These are phyloP conservation scores for Drosophila yooni DNA, from an alignment of 2,888 invertebrate species.

Conservation along the genomic window DNA sequence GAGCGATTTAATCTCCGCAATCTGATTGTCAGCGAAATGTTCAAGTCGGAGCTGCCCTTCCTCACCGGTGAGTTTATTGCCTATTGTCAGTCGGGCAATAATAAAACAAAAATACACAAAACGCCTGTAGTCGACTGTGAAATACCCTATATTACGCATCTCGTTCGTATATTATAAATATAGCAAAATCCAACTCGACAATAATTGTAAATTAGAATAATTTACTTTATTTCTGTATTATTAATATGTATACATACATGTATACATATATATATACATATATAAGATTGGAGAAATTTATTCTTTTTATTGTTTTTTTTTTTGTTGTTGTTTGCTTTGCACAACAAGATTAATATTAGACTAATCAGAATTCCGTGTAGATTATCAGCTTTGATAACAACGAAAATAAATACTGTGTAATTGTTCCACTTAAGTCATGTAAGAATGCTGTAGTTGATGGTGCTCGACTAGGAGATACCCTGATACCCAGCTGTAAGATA, in stretches of 20 bases:
- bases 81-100: not conserved
- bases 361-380: not conserved
- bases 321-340: not conserved
- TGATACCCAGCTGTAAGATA: not conserved
- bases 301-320: not conserved
- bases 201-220: not conserved
- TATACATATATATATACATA: not conserved
- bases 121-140: not conserved
- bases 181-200: not conserved
- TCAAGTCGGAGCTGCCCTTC: conserved; percentile 93
- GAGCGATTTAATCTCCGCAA: conserved; percentile 70
- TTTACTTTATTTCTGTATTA: too few relatives aligned
- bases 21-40: conserved; percentile 88
- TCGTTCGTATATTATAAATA: not conserved
- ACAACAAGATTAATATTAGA: not conserved
- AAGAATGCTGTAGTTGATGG: not conserved
- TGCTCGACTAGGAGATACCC: not conserved
- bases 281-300: not conserved
- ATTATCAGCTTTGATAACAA: conserved; percentile 15
- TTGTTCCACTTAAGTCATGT: not conserved
- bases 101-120: not conserved
- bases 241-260: too few relatives aligned
- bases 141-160: not conserved
- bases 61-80: conserved; percentile 81
- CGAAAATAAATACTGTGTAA: not conserved